Percentiles rank a stretch among this genome's conserved stretches.
Evolutionary conservation across 2,113 vertebrate species (phyloP).

Genomic region (Hippoglossus stenolepis): DNA sequence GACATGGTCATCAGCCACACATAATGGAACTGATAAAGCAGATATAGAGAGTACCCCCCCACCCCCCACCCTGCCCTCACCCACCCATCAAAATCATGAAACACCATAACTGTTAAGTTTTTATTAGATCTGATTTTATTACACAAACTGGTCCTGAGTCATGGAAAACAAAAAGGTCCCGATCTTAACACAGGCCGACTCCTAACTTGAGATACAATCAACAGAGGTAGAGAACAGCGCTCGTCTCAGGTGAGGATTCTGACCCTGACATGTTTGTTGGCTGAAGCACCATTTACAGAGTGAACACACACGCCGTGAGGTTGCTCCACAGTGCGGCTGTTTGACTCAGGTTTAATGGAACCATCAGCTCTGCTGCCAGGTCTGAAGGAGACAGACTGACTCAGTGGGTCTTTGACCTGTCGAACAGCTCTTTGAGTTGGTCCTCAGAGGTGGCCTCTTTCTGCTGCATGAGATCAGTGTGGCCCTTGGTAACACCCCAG

Average conservation of each 20-base stretch:
- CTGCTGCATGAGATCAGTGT: constrained; percentile 91
- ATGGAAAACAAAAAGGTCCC: constrained; percentile 39
- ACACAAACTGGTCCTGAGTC: constrained; percentile 58
- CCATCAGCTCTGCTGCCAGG: background rate
- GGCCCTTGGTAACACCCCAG: constrained; percentile 93
- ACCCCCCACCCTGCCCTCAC: background rate
- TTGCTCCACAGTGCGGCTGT: constrained; percentile 6
- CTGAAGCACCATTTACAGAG: constrained; percentile 12
- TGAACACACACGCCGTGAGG: background rate
- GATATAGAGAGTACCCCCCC: too few species aligned
- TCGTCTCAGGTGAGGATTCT: constrained; percentile 31
- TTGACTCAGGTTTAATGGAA: background rate
- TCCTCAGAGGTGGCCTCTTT: constrained; percentile 87
- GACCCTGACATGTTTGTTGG: constrained; percentile 10
- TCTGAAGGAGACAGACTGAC: background rate
- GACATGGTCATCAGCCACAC: too few species aligned
- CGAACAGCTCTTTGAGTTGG: constrained; percentile 75
- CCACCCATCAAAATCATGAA: background rate
- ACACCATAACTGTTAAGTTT: constrained; percentile 33
- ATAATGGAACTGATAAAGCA: too few species aligned
- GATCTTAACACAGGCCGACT: constrained; percentile 18
- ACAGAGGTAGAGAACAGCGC: constrained; percentile 19
- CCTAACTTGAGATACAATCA: constrained; percentile 29
- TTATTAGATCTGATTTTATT: constrained; percentile 60
- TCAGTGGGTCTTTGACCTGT: constrained; percentile 73